phyloP scores from a whole-genome alignment of 2,797 vertebrate species.

The Rhinatrema bivittatum region DNA sequence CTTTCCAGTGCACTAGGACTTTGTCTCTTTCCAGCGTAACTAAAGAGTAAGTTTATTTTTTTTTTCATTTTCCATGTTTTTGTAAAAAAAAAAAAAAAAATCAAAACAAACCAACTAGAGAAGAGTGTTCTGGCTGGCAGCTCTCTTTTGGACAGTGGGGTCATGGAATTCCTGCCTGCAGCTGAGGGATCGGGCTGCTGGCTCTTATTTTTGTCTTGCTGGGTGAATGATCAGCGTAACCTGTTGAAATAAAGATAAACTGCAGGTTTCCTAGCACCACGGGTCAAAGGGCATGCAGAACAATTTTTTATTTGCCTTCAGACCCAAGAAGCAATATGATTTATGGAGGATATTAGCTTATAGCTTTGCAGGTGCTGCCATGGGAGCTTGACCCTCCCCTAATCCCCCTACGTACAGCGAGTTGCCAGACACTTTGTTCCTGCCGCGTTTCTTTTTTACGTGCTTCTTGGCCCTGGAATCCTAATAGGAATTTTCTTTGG shows the following conservation, averaged over 20 bases:
- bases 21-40: not conserved
- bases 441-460: constrained; percentile 10
- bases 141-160: not conserved
- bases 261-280: constrained; percentile 43
- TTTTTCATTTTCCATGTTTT: not conserved
- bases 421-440: constrained; percentile 49
- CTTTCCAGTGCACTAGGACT: not conserved
- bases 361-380: constrained; percentile 50
- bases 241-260: constrained; percentile 34
- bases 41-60: too few relatives aligned
- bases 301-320: constrained; percentile 62
- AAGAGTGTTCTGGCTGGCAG: too few relatives aligned
- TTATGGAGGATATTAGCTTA: constrained; percentile 54
- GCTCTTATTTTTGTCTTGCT: constrained; percentile 15
- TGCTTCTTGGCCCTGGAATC: not conserved
- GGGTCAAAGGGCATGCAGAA: constrained; percentile 48
- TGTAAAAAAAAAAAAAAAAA: too few relatives aligned
- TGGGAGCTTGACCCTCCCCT: constrained; percentile 50
- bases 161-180: not conserved
- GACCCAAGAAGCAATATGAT: constrained; percentile 55
- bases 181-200: constrained; percentile 5
- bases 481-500: too few relatives aligned
- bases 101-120: too few relatives aligned
- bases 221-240: constrained; percentile 12
- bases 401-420: constrained; percentile 49